Evolutionary conservation across 2,797 vertebrate genomes (phyloP).

Genomic region (Emydoidea blandingii): DNA sequence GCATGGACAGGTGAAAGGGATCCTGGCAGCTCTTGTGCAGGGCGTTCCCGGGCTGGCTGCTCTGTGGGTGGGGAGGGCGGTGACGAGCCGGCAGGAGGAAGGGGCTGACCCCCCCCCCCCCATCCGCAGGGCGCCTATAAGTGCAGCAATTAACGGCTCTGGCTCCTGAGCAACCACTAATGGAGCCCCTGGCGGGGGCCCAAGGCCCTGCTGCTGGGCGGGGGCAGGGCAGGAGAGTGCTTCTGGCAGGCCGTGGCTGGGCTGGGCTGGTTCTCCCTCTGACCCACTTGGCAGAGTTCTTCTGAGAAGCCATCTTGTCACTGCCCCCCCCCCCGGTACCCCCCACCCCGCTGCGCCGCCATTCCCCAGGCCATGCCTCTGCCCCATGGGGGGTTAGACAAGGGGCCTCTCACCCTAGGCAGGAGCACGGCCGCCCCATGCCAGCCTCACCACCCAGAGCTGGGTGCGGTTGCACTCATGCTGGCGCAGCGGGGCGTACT

Average conservation of each 20-base stretch:
- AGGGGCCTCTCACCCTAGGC: background rate
- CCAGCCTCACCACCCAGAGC: fast-evolving
- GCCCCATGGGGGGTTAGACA: fast-evolving
- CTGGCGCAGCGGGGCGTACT: fast-evolving
- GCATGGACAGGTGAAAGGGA: no score
- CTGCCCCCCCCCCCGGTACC: background rate
- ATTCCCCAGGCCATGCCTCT: background rate
- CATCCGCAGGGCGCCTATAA: background rate
- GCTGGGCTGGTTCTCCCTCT: background rate
- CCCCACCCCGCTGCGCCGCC: background rate
- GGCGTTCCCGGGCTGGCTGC: background rate
- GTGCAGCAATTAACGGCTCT: background rate
- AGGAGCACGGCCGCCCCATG: fast-evolving
- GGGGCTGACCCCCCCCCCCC: background rate
- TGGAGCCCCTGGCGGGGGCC: background rate
- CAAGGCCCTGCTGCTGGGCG: background rate
- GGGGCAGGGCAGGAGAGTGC: background rate
- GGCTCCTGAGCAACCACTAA: background rate
- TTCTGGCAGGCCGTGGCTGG: no score
- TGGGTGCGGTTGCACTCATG: fast-evolving
- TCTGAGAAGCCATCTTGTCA: background rate
- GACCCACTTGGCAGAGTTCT: background rate
- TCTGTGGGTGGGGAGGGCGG: background rate
- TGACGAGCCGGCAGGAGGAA: background rate
- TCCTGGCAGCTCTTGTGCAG: background rate